These are phyloP conservation scores for Heliconius charithonia DNA, from an alignment of 2,888 invertebrate species.

Conservation along the genomic window DNA sequence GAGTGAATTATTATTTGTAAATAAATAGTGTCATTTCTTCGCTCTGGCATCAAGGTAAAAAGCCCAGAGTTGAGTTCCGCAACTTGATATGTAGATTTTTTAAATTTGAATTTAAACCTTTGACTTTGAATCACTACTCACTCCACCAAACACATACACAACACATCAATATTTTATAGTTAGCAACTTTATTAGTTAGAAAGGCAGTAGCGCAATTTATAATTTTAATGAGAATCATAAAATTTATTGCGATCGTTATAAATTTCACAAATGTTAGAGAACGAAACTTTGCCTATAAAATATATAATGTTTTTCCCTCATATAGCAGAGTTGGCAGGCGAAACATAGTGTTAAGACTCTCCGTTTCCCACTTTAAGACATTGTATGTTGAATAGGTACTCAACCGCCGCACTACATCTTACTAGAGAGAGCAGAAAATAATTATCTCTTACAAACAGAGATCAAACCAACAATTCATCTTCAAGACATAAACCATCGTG, in stretches of 20 bases:
- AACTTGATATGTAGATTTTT: not conserved
- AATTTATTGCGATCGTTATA: not conserved
- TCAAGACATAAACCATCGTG: too few species aligned
- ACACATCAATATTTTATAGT: not conserved
- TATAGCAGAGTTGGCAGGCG: not conserved
- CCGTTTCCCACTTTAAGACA: not conserved
- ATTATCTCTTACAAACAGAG: too few species aligned
- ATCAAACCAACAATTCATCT: too few species aligned
- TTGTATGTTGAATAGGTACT: too few species aligned
- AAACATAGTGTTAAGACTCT: too few species aligned
- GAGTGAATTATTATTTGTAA: too few species aligned
- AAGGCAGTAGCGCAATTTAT: conserved; percentile 4
- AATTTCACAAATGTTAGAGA: not conserved
- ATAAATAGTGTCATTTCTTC: too few species aligned
- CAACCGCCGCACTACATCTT: too few species aligned
- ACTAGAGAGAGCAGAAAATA: too few species aligned
- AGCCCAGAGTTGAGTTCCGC: too few species aligned
- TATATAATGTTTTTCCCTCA: not conserved
- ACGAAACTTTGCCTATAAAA: not conserved
- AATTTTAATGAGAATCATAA: not conserved
- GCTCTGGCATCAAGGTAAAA: too few species aligned
- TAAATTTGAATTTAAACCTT: not conserved
- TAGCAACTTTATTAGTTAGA: not conserved
- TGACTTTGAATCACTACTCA: not conserved
- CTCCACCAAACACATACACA: too few species aligned